These are phyloP conservation scores for Diachasma alloeum DNA, from an alignment of 1,140 invertebrate genomes.

Conservation along the genomic window DNA sequence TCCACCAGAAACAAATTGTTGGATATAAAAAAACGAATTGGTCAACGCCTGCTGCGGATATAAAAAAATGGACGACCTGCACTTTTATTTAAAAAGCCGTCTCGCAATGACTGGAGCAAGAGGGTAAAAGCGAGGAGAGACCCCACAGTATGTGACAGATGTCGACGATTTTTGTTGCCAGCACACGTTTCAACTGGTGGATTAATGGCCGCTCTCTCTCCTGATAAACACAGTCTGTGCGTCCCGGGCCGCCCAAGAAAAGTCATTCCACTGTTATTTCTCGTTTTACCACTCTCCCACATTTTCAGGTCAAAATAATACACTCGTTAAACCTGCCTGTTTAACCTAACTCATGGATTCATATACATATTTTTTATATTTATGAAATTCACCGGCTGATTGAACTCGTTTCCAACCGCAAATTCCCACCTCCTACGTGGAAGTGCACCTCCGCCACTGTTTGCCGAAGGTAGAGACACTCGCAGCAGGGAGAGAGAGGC, in stretches of 20 bases:
- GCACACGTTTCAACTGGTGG: not conserved
- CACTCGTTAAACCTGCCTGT: not conserved
- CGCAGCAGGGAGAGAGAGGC: not conserved
- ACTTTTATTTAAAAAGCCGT: slow-evolving; percentile 1
- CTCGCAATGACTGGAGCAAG: not conserved
- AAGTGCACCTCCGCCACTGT: not conserved
- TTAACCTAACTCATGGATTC: not conserved
- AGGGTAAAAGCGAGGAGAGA: slow-evolving; percentile 1
- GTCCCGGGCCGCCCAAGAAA: not conserved
- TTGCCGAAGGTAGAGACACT: not conserved
- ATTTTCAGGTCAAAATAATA: not conserved
- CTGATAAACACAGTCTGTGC: not conserved
- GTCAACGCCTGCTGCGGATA: not conserved
- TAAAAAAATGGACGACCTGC: slow-evolving; percentile 5
- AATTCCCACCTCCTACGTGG: not conserved
- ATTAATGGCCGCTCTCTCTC: not conserved
- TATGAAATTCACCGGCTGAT: not conserved
- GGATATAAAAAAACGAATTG: not conserved
- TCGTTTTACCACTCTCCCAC: too few species aligned
- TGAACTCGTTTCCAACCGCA: not conserved
- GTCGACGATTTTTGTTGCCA: slow-evolving; percentile 27
- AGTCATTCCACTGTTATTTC: not conserved
- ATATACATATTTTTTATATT: not conserved
- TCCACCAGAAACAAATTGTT: not conserved
- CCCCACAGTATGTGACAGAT: slow-evolving; percentile 25